Evolutionary conservation across 2,113 vertebrate species (phyloP).

Genomic region (Capreolus pygargus): DNA sequence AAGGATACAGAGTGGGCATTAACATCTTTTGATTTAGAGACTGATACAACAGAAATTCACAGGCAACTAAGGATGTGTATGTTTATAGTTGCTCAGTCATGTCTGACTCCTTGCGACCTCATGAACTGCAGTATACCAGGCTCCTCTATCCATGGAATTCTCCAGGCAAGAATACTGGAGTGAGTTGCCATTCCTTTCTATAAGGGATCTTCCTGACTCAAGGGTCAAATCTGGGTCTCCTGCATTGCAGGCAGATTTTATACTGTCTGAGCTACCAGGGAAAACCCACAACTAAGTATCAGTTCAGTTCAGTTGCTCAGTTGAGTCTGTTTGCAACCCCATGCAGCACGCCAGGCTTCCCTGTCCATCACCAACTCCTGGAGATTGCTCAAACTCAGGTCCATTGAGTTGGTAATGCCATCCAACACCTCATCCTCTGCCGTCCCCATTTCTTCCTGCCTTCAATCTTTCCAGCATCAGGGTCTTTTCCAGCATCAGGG

Average conservation of each 20-base stretch:
- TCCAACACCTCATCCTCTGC: not conserved
- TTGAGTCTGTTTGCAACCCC: not conserved
- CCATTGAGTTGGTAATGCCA: not conserved
- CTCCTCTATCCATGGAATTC: not conserved
- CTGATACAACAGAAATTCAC: not conserved
- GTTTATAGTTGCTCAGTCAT: not conserved
- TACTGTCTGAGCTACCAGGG: not conserved
- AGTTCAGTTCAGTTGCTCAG: not conserved
- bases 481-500: not conserved
- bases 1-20: not conserved
- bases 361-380: not conserved
- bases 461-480: not conserved
- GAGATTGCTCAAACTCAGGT: not conserved
- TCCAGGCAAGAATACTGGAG: not conserved
- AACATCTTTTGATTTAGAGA: not conserved
- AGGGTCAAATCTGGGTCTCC: not conserved
- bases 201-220: not conserved
- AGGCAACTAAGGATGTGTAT: not conserved
- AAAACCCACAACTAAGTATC: not conserved
- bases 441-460: not conserved
- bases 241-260: not conserved
- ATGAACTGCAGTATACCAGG: not conserved
- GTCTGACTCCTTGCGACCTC: not conserved
- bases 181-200: not conserved
- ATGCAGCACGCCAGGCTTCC: not conserved